A percentile compares a stretch with the other conserved stretches of the same genome.
phyloP scores from a whole-genome alignment of 2,113 vertebrate genomes.

The Micronisus gabar region DNA sequence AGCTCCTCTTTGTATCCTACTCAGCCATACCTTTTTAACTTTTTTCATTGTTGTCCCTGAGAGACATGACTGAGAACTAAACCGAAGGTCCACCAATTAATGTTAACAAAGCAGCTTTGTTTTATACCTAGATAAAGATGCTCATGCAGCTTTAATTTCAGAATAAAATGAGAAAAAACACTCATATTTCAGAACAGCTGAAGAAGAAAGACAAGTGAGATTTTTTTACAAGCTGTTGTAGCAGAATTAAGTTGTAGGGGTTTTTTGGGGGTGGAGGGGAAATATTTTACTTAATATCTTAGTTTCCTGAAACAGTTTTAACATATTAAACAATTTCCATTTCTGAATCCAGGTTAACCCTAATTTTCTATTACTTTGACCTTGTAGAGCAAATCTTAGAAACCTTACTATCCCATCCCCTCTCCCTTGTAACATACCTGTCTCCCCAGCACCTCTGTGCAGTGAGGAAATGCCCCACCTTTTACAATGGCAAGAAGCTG shows the following conservation, averaged over 20 bases:
- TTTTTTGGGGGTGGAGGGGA: rapidly evolving
- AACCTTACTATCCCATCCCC: neutral
- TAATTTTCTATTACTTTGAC: neutral
- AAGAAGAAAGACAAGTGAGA: neutral
- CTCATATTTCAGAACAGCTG: neutral
- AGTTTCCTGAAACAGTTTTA: neutral
- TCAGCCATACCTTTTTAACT: neutral
- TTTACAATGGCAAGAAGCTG: neutral
- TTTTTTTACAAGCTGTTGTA: neutral
- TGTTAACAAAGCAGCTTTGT: neutral
- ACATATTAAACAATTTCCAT: neutral
- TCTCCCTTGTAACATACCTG: neutral
- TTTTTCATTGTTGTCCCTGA: neutral
- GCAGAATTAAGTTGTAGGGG: neutral
- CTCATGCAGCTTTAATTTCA: neutral
- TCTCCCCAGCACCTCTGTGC: neutral
- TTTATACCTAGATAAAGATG: neutral
- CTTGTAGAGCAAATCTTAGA: neutral
- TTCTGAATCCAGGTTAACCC: neutral
- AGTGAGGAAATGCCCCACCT: neutral
- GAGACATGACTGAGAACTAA: neutral
- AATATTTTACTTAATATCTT: neutral
- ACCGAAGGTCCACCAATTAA: neutral
- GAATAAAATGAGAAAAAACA: neutral
- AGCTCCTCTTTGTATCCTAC: neutral